Evolutionary conservation across 2,113 vertebrate species (phyloP), one percentile per base, ranked within the genome.

Genomic region (Mystacornis crossleyi): DNA sequence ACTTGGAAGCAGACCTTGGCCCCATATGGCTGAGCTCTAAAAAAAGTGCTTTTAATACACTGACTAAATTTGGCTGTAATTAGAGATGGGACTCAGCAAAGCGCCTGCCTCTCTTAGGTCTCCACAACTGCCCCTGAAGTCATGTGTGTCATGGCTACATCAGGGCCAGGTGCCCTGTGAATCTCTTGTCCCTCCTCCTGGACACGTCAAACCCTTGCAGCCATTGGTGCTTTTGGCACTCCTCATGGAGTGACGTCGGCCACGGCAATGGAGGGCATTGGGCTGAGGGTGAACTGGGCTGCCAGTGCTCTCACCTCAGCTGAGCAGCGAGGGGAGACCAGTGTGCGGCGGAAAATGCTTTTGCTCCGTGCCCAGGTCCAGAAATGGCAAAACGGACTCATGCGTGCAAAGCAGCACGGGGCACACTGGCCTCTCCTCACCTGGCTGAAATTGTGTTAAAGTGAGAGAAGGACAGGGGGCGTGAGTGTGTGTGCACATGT

Each of bases 191-290:
- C 84, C 28, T 87, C 19, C 48, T 57, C 48, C 45, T 1, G 3
- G n/a, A 31, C n/a, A 65, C 29, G 12, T 8, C 33, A 67, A 69
- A n/a, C 14, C 42, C 7, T 0, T 2, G 40, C 47, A 36, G 69
- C 8, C 0, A 0, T 55, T 29, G 25, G 17, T 3, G 6, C 13
- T 57, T 72, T 28, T 36, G 53, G 43, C 62, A 65, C n/a, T n/a
- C n/a, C 17, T n/a, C 65, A 15, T 23, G 53, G 21, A 38, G 20
- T 0, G 11, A 28, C 18, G 58, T 2, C 4, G 4, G 43, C 40
- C 5, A 3, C 1, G 5, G 29, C 1, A 7, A 12, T 31, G 0
- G 0, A 8, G 12, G 9, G 5, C n/a, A 5, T 4, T 2, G 2
- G 25, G 31, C 18, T 61, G 60, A 54, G 45, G 58, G 23, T 13